Base-by-base conservation (phyloP, 2,113 vertebrate species). In the Oncorhynchus masou region DNA sequence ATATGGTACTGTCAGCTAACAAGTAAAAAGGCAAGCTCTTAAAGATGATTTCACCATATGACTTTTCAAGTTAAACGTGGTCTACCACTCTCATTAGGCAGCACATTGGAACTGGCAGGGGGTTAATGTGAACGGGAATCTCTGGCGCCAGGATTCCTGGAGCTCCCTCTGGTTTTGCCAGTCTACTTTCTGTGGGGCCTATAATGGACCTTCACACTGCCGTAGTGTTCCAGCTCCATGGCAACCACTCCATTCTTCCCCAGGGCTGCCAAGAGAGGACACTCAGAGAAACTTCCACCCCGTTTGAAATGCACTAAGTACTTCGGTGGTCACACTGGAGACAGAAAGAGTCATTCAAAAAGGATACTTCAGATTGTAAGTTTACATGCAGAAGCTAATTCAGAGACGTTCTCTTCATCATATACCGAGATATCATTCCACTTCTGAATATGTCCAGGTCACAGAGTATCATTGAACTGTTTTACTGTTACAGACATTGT, bases 191-290 rank as follows among this genome's bases (percentile, higher is more conserved):
- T 69, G 68, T 70, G 74, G 19, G 60, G 29, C 74, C 75, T 60
- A 88, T 79, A 89, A 84, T 84, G 75, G 87, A 72, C 78, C 72
- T 80, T 69, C 74, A 85, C 79, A 79, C 73, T 78, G 81, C 65
- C 77, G 75, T 70, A 79, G 80, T 65, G 82, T 80, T 85, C 66
- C 22, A 79, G 73, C 75, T 78, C 90, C 86, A 91, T 91, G 85
- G 89, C 81, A 87, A 92, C 88, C 72, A 19, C 79, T 31, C 49
- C 7, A 31, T 73, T 77, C 72, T 66, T 54, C 65, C 49, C 68
- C 74, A 78, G 74, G 75, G 62, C 74, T 80, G n/a, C 54, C 75
- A 60, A 49, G 49, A 59, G 22, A 19, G 51, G 24, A 71, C 62
- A 73, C 71, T 77, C 5, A 49, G 78, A 65, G 68, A 75, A 79